phyloP scores from a whole-genome alignment of 2,888 invertebrate species.

The Gymnocheta viridis region DNA sequence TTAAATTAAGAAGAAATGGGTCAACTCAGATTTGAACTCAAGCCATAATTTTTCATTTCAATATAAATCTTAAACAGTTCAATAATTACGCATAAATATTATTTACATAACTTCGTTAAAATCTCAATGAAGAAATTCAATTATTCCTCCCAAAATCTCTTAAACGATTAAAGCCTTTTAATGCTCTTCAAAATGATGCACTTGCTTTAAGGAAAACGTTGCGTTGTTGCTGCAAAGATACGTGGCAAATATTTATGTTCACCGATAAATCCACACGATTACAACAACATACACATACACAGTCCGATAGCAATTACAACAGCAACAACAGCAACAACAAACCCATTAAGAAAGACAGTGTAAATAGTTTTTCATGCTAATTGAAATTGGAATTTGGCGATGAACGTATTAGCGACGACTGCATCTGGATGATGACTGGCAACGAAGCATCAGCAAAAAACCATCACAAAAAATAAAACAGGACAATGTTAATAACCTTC shows the following conservation, averaged over 20 bases:
- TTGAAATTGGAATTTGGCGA: constrained; percentile 70
- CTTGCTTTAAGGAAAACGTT: neutral
- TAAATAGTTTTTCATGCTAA: constrained; percentile 68
- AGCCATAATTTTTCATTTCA: too few species aligned
- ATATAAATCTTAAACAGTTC: too few species aligned
- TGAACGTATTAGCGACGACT: constrained; percentile 55
- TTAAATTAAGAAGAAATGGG: too few species aligned
- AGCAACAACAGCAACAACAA: constrained; percentile 9
- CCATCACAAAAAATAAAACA: neutral
- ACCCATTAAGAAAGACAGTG: constrained; percentile 54
- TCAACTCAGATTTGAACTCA: too few species aligned
- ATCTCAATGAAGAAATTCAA: too few species aligned
- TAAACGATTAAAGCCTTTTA: constrained; percentile 19
- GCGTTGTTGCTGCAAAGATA: neutral
- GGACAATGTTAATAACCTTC: constrained; percentile 60
- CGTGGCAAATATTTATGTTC: constrained; percentile 44
- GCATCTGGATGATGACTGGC: constrained; percentile 37
- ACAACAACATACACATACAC: constrained; percentile 20
- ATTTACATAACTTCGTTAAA: too few species aligned
- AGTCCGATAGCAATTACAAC: constrained; percentile 12
- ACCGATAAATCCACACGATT: constrained; percentile 31
- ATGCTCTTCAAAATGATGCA: neutral
- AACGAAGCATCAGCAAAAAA: neutral
- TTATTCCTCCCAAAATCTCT: neutral
- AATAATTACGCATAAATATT: too few species aligned